Evolutionary conservation across 2,888 invertebrate genomes (phyloP).

Genomic region (Augochlorella aurata): DNA sequence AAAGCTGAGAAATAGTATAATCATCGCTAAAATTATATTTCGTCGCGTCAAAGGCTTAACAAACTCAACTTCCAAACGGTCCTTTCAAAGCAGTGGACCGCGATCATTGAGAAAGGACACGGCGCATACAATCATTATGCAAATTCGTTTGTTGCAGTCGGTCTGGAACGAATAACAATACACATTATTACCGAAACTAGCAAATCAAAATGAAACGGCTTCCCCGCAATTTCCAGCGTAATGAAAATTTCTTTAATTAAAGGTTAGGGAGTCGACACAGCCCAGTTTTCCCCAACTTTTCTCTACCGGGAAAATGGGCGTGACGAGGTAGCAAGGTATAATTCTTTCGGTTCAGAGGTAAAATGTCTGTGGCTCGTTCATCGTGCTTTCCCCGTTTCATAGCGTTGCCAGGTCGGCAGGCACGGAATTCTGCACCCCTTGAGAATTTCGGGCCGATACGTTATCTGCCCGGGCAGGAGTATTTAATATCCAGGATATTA

Average conservation of each 20-base stretch:
- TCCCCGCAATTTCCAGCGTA: neutral
- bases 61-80: no score
- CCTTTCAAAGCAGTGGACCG: no score
- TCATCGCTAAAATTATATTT: no score
- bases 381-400: constrained; percentile 44
- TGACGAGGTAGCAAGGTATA: constrained; percentile 16
- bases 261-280: neutral
- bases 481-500: constrained; percentile 68
- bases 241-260: neutral
- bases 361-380: constrained; percentile 32
- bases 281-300: neutral
- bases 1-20: no score
- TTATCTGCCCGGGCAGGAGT: constrained; percentile 65
- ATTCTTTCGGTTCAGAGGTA: constrained; percentile 43
- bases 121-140: no score
- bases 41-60: no score
- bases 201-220: neutral
- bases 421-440: constrained; percentile 61
- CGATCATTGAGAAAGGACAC: no score
- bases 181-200: neutral
- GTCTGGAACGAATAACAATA: neutral
- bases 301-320: neutral
- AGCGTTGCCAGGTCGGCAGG: constrained; percentile 29
- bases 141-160: no score
- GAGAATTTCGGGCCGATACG: constrained; percentile 66